phyloP scores from a whole-genome alignment of 2,888 invertebrate species.

The Notodonta dromedarius region DNA sequence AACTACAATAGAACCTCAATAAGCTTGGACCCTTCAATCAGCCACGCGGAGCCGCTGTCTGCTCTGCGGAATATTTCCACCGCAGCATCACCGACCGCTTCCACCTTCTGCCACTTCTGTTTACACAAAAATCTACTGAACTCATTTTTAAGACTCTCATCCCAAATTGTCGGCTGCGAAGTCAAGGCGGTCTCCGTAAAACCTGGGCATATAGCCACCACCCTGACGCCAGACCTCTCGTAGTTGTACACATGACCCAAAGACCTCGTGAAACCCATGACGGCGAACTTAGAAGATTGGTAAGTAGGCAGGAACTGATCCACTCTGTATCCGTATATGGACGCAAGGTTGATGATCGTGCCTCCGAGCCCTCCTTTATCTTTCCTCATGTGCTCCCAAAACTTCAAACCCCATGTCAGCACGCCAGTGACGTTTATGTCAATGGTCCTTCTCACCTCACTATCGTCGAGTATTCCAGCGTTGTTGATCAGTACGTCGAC shows the following conservation, averaged over 20 bases:
- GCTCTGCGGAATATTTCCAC: constrained; percentile 62
- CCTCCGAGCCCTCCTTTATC: constrained; percentile 85
- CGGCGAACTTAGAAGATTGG: constrained; percentile 84
- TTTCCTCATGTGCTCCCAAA: constrained; percentile 83
- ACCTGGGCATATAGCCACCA: constrained; percentile 82
- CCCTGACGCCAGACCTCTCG: constrained; percentile 75
- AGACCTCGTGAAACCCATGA: constrained; percentile 79
- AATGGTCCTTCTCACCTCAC: constrained; percentile 46
- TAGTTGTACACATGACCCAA: constrained; percentile 71
- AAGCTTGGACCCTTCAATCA: constrained; percentile 59
- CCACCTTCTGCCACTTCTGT: constrained; percentile 55
- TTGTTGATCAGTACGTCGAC: constrained; percentile 75
- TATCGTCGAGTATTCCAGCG: constrained; percentile 64
- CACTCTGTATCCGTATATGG: constrained; percentile 82
- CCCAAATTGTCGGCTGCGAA: constrained; percentile 24
- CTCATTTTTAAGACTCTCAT: constrained; percentile 32
- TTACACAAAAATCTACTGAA: constrained; percentile 26
- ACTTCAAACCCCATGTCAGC: constrained; percentile 75
- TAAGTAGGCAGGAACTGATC: constrained; percentile 83
- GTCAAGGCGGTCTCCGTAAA: constrained; percentile 70
- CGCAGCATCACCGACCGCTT: constrained; percentile 56
- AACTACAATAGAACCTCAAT: neutral
- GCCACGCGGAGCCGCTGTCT: constrained; percentile 82
- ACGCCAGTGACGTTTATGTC: constrained; percentile 64
- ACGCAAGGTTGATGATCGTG: constrained; percentile 86